A percentile compares a stretch with the other conserved stretches of the same genome.
These are phyloP conservation scores for Aleiodes alternator DNA, from an alignment of 2,888 invertebrate species.

Conservation along the genomic window DNA sequence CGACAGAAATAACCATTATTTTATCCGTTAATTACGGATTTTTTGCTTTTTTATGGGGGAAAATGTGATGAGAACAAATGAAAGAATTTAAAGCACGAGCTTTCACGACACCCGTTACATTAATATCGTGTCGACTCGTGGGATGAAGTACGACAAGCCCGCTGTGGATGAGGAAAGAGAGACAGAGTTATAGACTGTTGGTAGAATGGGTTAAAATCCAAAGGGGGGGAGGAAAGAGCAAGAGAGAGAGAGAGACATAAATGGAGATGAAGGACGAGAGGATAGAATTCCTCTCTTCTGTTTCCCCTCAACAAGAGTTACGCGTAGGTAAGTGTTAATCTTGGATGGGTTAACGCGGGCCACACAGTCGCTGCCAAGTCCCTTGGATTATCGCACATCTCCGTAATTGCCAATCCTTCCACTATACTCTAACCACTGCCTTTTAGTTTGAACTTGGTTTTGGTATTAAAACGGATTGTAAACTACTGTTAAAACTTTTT, in stretches of 20 bases:
- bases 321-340: conserved; percentile 74
- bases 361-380: conserved; percentile 72
- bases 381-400: conserved; percentile 75
- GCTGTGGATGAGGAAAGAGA: conserved; percentile 5
- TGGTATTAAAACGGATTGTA: neutral
- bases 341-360: conserved; percentile 73
- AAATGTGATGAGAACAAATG: neutral
- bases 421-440: neutral
- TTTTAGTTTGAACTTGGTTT: neutral
- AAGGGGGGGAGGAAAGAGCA: conserved; percentile 50
- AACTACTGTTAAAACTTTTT: no score
- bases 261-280: neutral
- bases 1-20: no score
- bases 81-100: conserved; percentile 33
- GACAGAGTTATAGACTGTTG: neutral
- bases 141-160: conserved; percentile 38
- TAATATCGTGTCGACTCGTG: conserved; percentile 13
- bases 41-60: neutral
- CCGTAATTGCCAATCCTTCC: conserved; percentile 74
- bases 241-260: conserved; percentile 51
- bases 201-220: conserved; percentile 40
- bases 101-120: conserved; percentile 32
- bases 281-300: conserved; percentile 1
- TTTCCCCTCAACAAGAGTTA: conserved; percentile 64
- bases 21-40: no score